A percentile compares a stretch with the other conserved stretches of the same genome.
Evolutionary conservation across 2,113 vertebrate species (phyloP).

Genomic region (Glaucomys volans): DNA sequence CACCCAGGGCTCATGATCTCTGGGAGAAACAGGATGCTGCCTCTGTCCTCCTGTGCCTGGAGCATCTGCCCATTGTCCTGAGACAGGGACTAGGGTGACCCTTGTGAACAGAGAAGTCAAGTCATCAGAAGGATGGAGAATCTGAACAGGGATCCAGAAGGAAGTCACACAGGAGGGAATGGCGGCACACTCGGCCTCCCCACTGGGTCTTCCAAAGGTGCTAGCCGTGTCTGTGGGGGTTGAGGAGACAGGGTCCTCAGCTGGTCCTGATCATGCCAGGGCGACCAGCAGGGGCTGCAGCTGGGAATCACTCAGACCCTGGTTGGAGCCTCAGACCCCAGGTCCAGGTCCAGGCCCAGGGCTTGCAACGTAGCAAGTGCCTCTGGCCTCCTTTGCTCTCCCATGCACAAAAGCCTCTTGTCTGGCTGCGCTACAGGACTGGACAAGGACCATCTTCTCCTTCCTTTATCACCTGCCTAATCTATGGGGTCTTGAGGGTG

Average conservation of each 20-base stretch:
- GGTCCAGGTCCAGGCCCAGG: conserved; percentile 49
- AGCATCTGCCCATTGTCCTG: neutral
- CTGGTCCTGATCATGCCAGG: conserved; percentile 65
- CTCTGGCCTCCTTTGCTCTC: conserved; percentile 43
- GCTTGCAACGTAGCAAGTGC: conserved; percentile 69
- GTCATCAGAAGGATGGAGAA: neutral
- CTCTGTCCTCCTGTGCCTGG: neutral
- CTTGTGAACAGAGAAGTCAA: too few relatives aligned
- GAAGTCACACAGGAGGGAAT: neutral
- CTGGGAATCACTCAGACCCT: conserved; percentile 57
- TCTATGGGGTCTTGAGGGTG: conserved; percentile 64
- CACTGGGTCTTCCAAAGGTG: neutral
- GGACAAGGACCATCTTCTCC: conserved; percentile 61
- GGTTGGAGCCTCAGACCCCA: conserved; percentile 64
- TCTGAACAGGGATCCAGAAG: neutral
- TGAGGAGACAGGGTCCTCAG: neutral
- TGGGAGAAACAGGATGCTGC: neutral
- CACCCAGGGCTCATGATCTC: neutral
- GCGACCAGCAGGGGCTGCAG: neutral
- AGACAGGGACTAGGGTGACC: neutral
- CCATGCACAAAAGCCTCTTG: conserved; percentile 80
- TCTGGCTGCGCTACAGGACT: conserved; percentile 44
- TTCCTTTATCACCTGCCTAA: conserved; percentile 64
- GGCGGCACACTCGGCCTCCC: neutral
- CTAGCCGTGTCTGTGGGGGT: rapidly evolving